Conservation (phyloP, 2,888 invertebrate genomes). For the Coecobrya sp. region DNA sequence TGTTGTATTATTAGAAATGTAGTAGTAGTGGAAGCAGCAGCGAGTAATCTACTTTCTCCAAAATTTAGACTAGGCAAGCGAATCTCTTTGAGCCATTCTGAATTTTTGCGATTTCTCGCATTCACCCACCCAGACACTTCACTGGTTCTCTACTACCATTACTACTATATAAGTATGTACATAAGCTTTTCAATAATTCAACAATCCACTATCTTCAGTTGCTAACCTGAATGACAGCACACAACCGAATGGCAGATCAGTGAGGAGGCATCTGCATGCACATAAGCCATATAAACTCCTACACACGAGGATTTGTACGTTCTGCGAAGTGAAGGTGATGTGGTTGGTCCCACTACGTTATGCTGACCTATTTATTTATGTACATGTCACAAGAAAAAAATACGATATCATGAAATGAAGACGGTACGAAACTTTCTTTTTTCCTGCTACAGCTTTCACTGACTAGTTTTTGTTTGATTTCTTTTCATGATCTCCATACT, state of each 20-base stretch:
- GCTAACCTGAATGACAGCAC: constrained; percentile 60
- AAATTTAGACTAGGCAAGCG: constrained; percentile 5
- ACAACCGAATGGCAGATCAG: neutral
- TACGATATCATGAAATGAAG: neutral
- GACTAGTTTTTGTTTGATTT: constrained; percentile 33
- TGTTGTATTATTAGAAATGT: constrained; percentile 21
- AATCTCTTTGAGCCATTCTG: neutral
- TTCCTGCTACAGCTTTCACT: neutral
- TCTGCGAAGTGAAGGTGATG: neutral
- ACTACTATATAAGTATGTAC: neutral
- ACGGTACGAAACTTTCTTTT: neutral
- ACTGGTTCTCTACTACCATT: too few species aligned
- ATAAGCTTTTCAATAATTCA: constrained; percentile 77
- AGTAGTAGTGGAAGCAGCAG: neutral
- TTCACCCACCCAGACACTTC: neutral
- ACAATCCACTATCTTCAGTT: constrained; percentile 33
- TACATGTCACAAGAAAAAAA: neutral
- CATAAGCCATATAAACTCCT: neutral
- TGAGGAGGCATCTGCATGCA: constrained; percentile 22
- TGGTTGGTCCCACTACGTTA: neutral
- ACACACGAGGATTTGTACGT: neutral
- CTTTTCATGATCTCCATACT: constrained; percentile 14
- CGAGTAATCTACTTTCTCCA: constrained; percentile 36
- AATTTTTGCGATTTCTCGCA: neutral
- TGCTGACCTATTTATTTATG: neutral